Evolutionary conservation across 1,140 invertebrate species (phyloP), one percentile per base, ranked within the genome.

Genomic region (Calosoma granatense): DNA sequence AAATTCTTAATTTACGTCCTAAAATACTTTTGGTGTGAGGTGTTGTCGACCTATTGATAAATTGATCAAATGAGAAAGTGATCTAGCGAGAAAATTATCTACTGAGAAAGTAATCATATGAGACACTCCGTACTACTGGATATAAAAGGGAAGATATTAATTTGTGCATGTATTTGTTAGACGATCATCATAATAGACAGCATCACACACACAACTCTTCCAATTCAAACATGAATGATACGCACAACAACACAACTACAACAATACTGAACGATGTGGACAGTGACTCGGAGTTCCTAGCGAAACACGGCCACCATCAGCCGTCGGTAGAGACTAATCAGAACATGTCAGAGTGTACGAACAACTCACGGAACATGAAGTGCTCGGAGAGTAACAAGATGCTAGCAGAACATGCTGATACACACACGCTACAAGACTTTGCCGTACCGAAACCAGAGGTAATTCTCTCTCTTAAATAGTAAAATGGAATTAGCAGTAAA

Each of bases 141-240:
- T n/a, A n/a, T n/a, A n/a, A n/a, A n/a, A n/a, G n/a, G n/a, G 26
- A 36, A 36, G 26, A 6, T 9, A 36, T 36, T 22, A 22, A 53
- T 1, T 53, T 53, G 14, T 22, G 20, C 23, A 53, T 12, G 21
- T 14, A 14, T 53, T 53, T 22, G 19, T 15, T 51, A 53, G 22
- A 47, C 66, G 73, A 74, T 65, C 68, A 70, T 60, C 66, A 70
- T 57, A 67, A 65, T 60, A 6, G 41, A n/a, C 26, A 47, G 9
- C 15, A 47, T 4, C 41, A 47, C 4, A 12, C 41, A 17, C 41
- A 47, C 41, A 47, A 30, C 26, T 6, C 26, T 30, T 30, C n/a
- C n/a, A n/a, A 36, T 36, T 6, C 26, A 36, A 47, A 47, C 41
- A 6, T 4, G 15, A 11, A 17, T 12, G 41, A 66, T 43, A 6